These are phyloP conservation scores for Schizotus pectinicornis DNA, from an alignment of 2,888 invertebrate genomes.

Conservation along the genomic window DNA sequence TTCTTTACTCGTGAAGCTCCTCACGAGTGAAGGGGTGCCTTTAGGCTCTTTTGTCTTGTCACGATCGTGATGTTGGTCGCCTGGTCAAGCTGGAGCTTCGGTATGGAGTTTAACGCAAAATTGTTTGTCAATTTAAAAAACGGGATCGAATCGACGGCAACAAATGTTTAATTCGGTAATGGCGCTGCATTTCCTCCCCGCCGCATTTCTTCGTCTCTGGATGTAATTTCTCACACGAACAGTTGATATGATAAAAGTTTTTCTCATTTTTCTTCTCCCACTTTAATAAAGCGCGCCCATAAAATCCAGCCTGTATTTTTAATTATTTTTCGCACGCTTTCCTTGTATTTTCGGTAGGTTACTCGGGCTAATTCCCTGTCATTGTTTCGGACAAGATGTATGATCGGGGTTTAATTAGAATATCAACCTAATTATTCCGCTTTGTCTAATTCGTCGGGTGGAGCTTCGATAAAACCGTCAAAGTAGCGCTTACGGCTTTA, in stretches of 20 bases:
- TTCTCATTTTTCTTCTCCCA: conserved; percentile 53
- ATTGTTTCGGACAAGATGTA: conserved; percentile 16
- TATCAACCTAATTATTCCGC: conserved; percentile 19
- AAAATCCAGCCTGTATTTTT: conserved; percentile 53
- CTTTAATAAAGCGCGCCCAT: conserved; percentile 51
- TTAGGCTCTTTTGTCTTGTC: too few relatives aligned
- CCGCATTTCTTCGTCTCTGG: conserved; percentile 41
- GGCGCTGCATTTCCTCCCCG: conserved; percentile 37
- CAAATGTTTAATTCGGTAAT: conserved; percentile 49
- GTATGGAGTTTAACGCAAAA: too few relatives aligned
- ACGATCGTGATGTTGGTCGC: too few relatives aligned
- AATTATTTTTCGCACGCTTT: conserved; percentile 48
- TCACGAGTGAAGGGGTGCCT: too few relatives aligned
- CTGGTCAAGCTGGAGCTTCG: too few relatives aligned
- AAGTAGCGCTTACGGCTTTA: not conserved
- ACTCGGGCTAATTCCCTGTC: conserved; percentile 22
- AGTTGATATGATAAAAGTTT: conserved; percentile 54
- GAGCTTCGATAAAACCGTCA: conserved; percentile 16
- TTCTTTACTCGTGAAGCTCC: too few relatives aligned
- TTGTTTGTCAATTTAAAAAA: conserved; percentile 46
- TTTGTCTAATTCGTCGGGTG: conserved; percentile 6
- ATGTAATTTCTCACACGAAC: conserved; percentile 52
- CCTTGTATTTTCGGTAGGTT: conserved; percentile 32
- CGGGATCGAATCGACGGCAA: conserved; percentile 39
- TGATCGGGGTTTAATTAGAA: conserved; percentile 16